Percentiles rank a stretch among this genome's conserved stretches.
Evolutionary conservation across 2,888 invertebrate genomes (phyloP).

Genomic region (Hybos culiciformis): DNA sequence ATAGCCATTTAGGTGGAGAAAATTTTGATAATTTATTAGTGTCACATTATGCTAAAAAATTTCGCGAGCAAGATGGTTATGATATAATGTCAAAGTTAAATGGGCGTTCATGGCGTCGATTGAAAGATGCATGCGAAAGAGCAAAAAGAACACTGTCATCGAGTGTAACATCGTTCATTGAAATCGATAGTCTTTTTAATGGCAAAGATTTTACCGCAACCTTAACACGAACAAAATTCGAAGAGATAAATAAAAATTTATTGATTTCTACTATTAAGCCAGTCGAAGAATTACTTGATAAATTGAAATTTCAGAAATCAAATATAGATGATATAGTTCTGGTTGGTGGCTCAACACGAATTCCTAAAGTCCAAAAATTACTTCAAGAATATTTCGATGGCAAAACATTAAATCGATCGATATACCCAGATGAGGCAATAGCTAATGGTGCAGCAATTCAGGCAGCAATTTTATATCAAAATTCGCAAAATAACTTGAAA

Average conservation of each 20-base stretch:
- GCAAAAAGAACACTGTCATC: slow-evolving; percentile 59
- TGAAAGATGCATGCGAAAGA: slow-evolving; percentile 58
- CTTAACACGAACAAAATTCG: slow-evolving; percentile 54
- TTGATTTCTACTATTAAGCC: slow-evolving; percentile 56
- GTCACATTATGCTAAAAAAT: slow-evolving; percentile 43
- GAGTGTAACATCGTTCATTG: slow-evolving; percentile 54
- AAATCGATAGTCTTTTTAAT: slow-evolving; percentile 56
- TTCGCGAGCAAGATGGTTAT: slow-evolving; percentile 49
- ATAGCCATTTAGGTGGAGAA: slow-evolving; percentile 61
- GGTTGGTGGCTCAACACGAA: slow-evolving; percentile 62
- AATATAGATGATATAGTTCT: slow-evolving; percentile 60
- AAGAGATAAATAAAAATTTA: slow-evolving; percentile 52
- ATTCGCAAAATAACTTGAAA: slow-evolving; percentile 52
- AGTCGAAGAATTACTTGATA: slow-evolving; percentile 56
- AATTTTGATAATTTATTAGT: slow-evolving; percentile 46
- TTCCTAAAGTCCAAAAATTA: slow-evolving; percentile 57
- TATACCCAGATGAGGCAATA: slow-evolving; percentile 62
- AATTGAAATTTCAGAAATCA: slow-evolving; percentile 58
- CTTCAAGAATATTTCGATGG: slow-evolving; percentile 57
- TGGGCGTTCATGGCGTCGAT: slow-evolving; percentile 47
- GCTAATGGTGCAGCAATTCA: slow-evolving; percentile 58
- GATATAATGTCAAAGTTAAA: slow-evolving; percentile 47
- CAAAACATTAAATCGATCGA: slow-evolving; percentile 51
- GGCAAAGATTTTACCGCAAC: slow-evolving; percentile 55
- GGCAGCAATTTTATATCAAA: slow-evolving; percentile 49